These are phyloP conservation scores for Leptinotarsa texana DNA, from an alignment of 1,140 invertebrate genomes.

Conservation along the genomic window DNA sequence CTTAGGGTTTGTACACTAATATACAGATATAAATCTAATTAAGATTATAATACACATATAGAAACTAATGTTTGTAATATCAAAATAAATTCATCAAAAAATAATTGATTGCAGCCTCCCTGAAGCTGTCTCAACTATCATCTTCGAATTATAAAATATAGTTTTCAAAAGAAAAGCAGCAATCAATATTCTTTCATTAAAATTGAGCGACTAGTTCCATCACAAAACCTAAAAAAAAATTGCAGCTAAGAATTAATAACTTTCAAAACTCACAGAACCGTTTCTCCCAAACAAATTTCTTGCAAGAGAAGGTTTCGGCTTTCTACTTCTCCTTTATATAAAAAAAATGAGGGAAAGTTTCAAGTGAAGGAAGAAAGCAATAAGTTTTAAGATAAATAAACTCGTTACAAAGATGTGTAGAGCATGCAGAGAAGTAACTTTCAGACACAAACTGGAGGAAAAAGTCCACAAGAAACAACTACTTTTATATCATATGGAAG, in stretches of 20 bases:
- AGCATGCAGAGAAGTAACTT: too few relatives aligned
- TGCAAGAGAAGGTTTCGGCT: neutral
- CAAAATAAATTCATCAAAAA: conserved; percentile 30
- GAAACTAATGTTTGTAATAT: conserved; percentile 29
- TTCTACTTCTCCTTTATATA: too few relatives aligned
- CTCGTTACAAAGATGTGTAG: too few relatives aligned
- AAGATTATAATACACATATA: conserved; percentile 37
- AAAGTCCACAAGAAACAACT: too few relatives aligned
- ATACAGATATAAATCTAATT: conserved; percentile 43
- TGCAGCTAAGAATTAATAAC: conserved; percentile 37
- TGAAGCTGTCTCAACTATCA: conserved; percentile 7
- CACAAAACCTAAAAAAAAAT: conserved; percentile 50
- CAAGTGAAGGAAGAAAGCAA: too few relatives aligned
- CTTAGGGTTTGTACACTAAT: conserved; percentile 43
- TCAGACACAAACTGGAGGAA: too few relatives aligned
- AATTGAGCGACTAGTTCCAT: conserved; percentile 51
- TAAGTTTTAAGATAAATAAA: too few relatives aligned
- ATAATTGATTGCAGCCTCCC: conserved; percentile 18
- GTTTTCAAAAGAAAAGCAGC: conserved; percentile 2
- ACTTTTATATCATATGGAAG: too few relatives aligned
- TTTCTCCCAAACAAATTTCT: neutral
- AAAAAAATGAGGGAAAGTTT: too few relatives aligned
- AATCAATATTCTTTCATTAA: conserved; percentile 34
- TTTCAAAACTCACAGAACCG: too few relatives aligned
- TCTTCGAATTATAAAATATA: conserved; percentile 1